Evolutionary conservation across 2,888 invertebrate genomes (phyloP), one percentile per base, ranked within the genome.

Genomic region (Philhelius pedissequus): DNA sequence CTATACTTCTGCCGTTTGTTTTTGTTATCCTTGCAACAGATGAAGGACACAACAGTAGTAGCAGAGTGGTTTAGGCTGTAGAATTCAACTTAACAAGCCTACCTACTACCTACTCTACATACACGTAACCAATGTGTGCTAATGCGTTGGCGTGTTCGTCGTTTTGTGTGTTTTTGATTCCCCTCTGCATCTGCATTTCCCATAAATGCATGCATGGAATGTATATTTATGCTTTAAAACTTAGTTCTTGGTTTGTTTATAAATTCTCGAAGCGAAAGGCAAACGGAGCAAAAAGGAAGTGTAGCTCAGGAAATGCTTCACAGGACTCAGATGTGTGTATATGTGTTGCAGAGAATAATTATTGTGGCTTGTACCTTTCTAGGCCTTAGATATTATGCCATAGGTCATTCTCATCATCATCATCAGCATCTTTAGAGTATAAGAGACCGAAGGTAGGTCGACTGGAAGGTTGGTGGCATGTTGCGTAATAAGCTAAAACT

Each of bases 21-120:
- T 38, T 73, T 82, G 70, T 77, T 81, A 66, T 81, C 81, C 77
- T 81, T 66, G 66, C 71, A 45, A 81, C 66, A 77, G 60, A 74
- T 64, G 69, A 52, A 78, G 54, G 58, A 58, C 78, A 38, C 77
- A 48, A 62, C n/a, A 32, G 27, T n/a, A n/a, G n/a, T n/a, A n/a
- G n/a, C n/a, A n/a, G n/a, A n/a, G n/a, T n/a, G 35, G 35, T 43
- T 13, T 45, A 30, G 45, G 45, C 30, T 64, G 7, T n/a, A 45
- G 20, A 43, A 70, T 76, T 43, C 40, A 70, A 38, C 69, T 52
- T 60, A 62, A 62, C 62, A 62, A 64, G 64, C 64, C 56, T 35
- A 35, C n/a, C n/a, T n/a, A n/a, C n/a, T n/a, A n/a, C n/a, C n/a
- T n/a, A n/a, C 20, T 25, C 48, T 56, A 30, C 30, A 60, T n/a